These are phyloP conservation scores for Panagrolaimus sp. DNA, from an alignment of 1,140 invertebrate genomes.

Conservation along the genomic window DNA sequence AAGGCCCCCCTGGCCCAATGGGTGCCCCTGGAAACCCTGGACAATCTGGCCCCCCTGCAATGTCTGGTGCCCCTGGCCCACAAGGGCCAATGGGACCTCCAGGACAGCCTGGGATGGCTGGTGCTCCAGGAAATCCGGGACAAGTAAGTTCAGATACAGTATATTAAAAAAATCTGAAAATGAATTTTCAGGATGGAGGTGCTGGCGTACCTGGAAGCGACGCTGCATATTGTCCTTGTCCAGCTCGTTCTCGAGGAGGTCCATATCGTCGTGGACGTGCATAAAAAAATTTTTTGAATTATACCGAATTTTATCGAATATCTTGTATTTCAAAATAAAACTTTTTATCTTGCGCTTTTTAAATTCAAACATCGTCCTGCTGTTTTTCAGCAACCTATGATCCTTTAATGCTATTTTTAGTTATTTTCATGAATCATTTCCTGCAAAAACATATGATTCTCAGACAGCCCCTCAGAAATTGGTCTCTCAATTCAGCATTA, in stretches of 20 bases:
- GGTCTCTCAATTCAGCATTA: too few species aligned
- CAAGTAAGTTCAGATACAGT: not conserved
- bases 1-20: not conserved
- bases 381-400: not conserved
- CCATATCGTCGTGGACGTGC: not conserved
- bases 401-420: not conserved
- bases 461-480: not conserved
- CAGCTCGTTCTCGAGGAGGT: not conserved
- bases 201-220: not conserved
- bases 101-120: not conserved
- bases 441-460: not conserved
- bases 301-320: too few species aligned
- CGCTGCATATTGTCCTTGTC: not conserved
- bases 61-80: not conserved
- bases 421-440: too few species aligned
- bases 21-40: conserved; percentile 7
- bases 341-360: not conserved
- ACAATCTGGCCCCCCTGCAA: not conserved
- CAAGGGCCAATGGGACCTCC: not conserved
- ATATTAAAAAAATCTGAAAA: not conserved
- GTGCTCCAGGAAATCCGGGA: not conserved
- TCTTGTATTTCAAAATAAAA: too few species aligned
- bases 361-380: not conserved
- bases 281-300: not conserved
- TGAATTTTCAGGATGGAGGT: not conserved